These are phyloP conservation scores for Myotis pilosus DNA, from an alignment of 2,797 vertebrate species.

Conservation along the genomic window DNA sequence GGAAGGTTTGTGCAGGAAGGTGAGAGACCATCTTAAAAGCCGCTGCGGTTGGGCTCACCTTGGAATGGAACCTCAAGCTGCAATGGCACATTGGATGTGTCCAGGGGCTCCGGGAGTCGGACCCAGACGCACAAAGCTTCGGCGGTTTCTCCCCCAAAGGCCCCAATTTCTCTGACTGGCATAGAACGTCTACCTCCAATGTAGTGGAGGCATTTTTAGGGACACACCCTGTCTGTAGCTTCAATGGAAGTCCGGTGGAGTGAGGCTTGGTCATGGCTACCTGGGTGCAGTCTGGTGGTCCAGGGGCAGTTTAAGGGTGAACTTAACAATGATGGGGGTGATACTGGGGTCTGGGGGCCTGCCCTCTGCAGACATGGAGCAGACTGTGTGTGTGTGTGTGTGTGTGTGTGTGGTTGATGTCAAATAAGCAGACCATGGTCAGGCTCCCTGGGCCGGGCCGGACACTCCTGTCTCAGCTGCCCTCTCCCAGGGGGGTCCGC, in stretches of 20 bases:
- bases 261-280: neutral
- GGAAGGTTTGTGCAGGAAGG: neutral
- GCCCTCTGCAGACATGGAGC: neutral
- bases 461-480: neutral
- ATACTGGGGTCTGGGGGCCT: neutral
- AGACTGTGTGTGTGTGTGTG: neutral
- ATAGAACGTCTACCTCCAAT: neutral
- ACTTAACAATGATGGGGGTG: neutral
- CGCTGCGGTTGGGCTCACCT: neutral
- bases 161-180: neutral
- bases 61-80: no score
- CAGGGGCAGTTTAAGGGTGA: neutral
- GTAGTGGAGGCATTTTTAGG: neutral
- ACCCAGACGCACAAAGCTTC: neutral
- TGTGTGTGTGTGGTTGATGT: neutral
- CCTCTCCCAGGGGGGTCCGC: rapidly evolving
- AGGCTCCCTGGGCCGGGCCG: neutral
- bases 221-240: no score
- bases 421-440: neutral
- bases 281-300: neutral
- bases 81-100: rapidly evolving
- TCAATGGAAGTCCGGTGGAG: neutral
- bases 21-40: neutral
- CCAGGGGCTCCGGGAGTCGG: rapidly evolving
- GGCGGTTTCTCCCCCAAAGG: neutral